Evolutionary conservation across 2,888 invertebrate species (phyloP), one percentile per base, ranked within the genome.

Genomic region (Archips crataeganus): DNA sequence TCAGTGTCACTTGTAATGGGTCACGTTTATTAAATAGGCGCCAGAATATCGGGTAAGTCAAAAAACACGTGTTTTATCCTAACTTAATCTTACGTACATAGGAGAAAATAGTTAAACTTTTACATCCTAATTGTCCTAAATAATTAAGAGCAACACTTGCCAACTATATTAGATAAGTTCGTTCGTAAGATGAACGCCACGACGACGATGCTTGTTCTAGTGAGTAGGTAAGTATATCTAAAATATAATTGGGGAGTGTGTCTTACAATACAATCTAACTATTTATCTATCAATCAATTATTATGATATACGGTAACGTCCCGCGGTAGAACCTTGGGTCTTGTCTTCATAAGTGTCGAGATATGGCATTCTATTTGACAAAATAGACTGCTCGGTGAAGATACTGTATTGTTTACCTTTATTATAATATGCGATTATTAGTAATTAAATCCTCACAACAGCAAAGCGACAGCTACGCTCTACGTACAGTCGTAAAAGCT

Each of bases 31-130:
- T 23, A 23, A 23, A 23, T 1, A 23, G 23, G 23, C 23, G 83
- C 45, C 45, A 34, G 59, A 67, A 67, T 51, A 70, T 67, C 63
- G 47, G 15, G 15, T 70, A 64, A 65, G 67, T 67, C 67, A 60
- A 54, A 47, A 63, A 49, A 73, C 62, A 54, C 67, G 45, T 63
- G 57, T 80, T 85, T 87, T 89, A 88, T 47, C 15, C 84, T 89
- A 89, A 60, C 75, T 77, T 89, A 83, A 85, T 76, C 82, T 90
- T 90, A 91, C 89, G 88, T 90, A 90, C 86, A 89, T 88, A 89
- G 78, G 85, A 88, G 89, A 87, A 85, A 89, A 86, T 79, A 85
- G 69, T 82, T 86, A 86, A 89, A 78, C 74, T 70, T 69, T 70
- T 70, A 74, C 65, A 64, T 60, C 64, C 69, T 74, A 67, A 64